A percentile compares a stretch with the other conserved stretches of the same genome.
These are phyloP conservation scores for Channa striata DNA, from an alignment of 2,797 vertebrate species.

Conservation along the genomic window DNA sequence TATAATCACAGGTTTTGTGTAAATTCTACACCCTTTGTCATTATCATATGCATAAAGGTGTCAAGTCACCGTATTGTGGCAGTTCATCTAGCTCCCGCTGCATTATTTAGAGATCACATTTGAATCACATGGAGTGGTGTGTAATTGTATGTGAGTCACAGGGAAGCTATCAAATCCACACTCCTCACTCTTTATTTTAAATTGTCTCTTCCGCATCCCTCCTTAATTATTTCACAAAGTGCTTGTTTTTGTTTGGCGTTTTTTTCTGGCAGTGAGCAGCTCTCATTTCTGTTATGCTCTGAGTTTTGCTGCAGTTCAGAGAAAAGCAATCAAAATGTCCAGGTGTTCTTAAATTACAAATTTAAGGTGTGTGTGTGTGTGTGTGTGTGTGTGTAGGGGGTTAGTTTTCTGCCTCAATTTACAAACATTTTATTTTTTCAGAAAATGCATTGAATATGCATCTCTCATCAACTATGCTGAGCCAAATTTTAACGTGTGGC, in stretches of 20 bases:
- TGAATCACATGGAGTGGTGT: conserved; percentile 26
- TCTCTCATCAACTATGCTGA: neutral
- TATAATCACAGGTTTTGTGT: conserved; percentile 38
- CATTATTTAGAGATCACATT: conserved; percentile 57
- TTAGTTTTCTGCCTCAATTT: conserved; percentile 12
- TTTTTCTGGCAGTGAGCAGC: neutral
- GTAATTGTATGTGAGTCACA: conserved; percentile 39
- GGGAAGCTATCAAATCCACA: conserved; percentile 56
- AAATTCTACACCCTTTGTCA: conserved; percentile 49
- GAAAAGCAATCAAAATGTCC: conserved; percentile 25
- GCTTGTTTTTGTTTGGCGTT: too few species aligned
- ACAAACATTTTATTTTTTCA: neutral
- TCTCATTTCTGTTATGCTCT: neutral
- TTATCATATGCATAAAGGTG: conserved; percentile 27
- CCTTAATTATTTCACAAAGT: conserved; percentile 45
- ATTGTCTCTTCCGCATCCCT: conserved; percentile 21
- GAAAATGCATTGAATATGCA: conserved; percentile 8
- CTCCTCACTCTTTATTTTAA: conserved; percentile 24
- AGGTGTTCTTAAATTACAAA: conserved; percentile 16
- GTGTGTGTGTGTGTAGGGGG: neutral
- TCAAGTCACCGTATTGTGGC: conserved; percentile 43
- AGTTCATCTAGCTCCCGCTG: conserved; percentile 39
- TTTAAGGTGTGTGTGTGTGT: too few species aligned
- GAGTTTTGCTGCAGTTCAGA: neutral
- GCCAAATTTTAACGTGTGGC: conserved; percentile 13